phyloP scores from a whole-genome alignment of 1,140 invertebrate species.

The Teleogryllus occipitalis region DNA sequence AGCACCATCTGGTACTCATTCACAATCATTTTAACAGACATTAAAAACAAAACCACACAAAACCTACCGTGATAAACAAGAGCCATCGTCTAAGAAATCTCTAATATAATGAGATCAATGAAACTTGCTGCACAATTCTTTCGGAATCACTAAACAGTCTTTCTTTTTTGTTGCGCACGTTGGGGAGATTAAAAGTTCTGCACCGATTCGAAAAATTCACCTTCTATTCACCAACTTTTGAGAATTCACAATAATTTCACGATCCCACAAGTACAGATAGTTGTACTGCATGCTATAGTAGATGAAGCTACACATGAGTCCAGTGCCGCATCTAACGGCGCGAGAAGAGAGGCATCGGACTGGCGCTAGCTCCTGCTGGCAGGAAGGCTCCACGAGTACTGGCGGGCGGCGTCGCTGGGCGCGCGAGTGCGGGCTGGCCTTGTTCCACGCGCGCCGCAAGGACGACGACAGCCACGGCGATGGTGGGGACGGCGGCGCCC shows the following conservation, averaged over 20 bases:
- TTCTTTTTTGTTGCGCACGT: not conserved
- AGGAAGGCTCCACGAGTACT: not conserved
- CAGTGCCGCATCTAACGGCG: not conserved
- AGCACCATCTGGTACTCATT: no score
- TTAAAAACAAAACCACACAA: not conserved
- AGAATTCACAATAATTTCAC: conserved; percentile 80
- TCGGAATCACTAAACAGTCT: not conserved
- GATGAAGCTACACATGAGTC: conserved; percentile 24
- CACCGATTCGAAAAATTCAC: conserved; percentile 31
- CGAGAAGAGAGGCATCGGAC: not conserved
- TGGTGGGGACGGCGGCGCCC: not conserved
- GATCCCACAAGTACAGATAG: conserved; percentile 80
- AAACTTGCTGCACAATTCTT: not conserved
- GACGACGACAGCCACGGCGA: not conserved
- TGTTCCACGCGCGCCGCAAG: not conserved
- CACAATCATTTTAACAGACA: no score
- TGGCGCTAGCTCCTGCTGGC: not conserved
- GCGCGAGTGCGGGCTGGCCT: not conserved
- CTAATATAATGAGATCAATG: not conserved
- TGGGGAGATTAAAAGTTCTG: not conserved
- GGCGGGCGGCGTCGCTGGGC: not conserved
- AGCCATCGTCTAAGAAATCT: conserved; percentile 30
- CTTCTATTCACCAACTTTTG: conserved; percentile 84
- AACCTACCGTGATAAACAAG: conserved; percentile 36
- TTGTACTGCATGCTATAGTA: conserved; percentile 51